Percentiles rank a stretch among this genome's conserved stretches.
phyloP scores from a whole-genome alignment of 2,797 vertebrate genomes.

The Triplophysa bombifrons region DNA sequence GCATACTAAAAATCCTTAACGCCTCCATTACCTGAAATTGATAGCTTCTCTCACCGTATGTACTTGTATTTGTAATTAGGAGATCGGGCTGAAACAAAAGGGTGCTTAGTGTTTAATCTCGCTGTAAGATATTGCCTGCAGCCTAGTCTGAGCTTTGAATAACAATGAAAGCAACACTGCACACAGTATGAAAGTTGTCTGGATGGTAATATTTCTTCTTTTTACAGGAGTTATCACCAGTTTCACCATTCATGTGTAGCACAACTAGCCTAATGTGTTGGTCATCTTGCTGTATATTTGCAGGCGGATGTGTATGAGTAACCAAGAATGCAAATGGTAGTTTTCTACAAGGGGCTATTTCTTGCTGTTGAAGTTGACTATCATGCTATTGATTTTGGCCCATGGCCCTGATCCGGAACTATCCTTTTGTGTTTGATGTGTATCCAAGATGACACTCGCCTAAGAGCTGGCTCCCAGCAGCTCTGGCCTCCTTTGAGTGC shows the following conservation, averaged over 20 bases:
- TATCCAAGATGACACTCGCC: slow-evolving; percentile 47
- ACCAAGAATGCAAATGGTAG: slow-evolving; percentile 74
- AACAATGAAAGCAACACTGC: slow-evolving; percentile 39
- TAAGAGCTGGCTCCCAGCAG: slow-evolving; percentile 45
- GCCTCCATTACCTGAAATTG: slow-evolving; percentile 17
- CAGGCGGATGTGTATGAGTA: slow-evolving; percentile 45
- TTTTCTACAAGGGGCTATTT: slow-evolving; percentile 68
- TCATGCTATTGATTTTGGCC: slow-evolving; percentile 71
- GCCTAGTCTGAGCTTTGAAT: slow-evolving; percentile 53
- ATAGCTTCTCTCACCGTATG: slow-evolving; percentile 7
- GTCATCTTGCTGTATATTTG: slow-evolving; percentile 60
- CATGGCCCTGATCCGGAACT: slow-evolving; percentile 55
- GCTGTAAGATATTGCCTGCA: slow-evolving; percentile 50
- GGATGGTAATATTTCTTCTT: slow-evolving; percentile 14
- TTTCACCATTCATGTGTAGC: slow-evolving; percentile 14
- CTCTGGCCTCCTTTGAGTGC: slow-evolving; percentile 43
- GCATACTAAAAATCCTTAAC: slow-evolving; percentile 20
- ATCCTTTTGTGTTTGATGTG: slow-evolving; percentile 50
- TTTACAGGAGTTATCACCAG: slow-evolving; percentile 11
- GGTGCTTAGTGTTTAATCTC: slow-evolving; percentile 64
- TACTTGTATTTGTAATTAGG: slow-evolving; percentile 42
- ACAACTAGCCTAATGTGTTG: slow-evolving; percentile 2
- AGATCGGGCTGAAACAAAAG: slow-evolving; percentile 54
- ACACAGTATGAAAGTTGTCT: slow-evolving; percentile 23
- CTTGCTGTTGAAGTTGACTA: slow-evolving; percentile 71